These are phyloP conservation scores for Danio kyathit DNA, from an alignment of 2,797 vertebrate species.

Conservation along the genomic window DNA sequence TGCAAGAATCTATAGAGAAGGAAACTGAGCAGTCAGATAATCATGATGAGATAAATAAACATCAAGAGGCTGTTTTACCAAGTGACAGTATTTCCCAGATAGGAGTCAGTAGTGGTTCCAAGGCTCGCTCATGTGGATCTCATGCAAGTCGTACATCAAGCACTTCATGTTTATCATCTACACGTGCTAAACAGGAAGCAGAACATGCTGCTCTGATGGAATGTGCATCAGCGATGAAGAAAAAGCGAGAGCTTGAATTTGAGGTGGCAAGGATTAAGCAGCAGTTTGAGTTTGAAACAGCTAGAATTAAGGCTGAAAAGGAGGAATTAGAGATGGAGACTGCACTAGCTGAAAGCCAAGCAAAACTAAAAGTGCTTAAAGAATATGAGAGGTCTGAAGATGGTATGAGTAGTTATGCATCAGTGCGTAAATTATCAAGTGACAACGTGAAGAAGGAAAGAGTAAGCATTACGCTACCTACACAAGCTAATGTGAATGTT, in stretches of 20 bases:
- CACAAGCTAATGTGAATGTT: not conserved
- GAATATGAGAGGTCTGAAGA: conserved; percentile 29
- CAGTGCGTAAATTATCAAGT: not conserved
- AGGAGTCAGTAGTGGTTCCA: not conserved
- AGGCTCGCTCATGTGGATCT: not conserved
- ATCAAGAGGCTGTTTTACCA: conserved; percentile 24
- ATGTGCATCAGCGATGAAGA: conserved; percentile 16
- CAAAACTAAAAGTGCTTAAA: conserved; percentile 33
- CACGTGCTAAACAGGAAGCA: conserved; percentile 13
- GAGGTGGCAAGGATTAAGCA: too few relatives aligned
- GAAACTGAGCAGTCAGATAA: conserved; percentile 1
- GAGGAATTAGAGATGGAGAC: conserved; percentile 23
- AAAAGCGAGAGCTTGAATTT: too few relatives aligned
- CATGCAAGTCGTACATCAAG: not conserved
- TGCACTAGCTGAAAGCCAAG: conserved; percentile 23
- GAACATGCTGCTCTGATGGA: conserved; percentile 40
- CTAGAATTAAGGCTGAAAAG: conserved; percentile 12
- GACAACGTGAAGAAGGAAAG: not conserved
- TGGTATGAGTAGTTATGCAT: not conserved
- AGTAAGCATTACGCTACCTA: not conserved
- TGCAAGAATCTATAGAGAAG: not conserved
- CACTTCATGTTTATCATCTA: conserved; percentile 12
- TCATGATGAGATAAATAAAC: not conserved
- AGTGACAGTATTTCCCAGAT: conserved; percentile 42
- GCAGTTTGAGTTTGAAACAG: conserved; percentile 24